phyloP scores from a whole-genome alignment of 2,888 invertebrate species.

The Microchrysa polita region DNA sequence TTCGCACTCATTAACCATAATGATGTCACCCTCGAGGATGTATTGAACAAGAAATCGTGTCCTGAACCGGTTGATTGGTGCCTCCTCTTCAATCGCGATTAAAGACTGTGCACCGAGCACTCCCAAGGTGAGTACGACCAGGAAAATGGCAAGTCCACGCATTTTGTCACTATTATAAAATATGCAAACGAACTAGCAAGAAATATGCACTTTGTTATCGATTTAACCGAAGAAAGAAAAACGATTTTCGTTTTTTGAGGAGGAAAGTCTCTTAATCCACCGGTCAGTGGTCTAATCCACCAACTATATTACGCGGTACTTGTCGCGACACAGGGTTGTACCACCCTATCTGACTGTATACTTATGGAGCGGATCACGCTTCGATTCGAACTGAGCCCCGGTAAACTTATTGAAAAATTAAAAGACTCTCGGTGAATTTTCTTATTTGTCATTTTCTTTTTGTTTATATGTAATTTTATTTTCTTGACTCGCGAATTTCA shows the following conservation, averaged over 20 bases:
- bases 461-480: conserved; percentile 42
- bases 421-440: conserved; percentile 41
- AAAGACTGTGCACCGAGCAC: conserved; percentile 10
- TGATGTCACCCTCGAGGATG: conserved; percentile 49
- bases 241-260: background rate
- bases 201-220: conserved; percentile 5
- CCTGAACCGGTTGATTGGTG: conserved; percentile 39
- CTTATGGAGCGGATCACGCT: conserved; percentile 29
- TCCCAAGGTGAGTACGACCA: conserved; percentile 15
- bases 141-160: background rate
- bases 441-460: conserved; percentile 38
- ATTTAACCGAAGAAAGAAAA: background rate
- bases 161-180: conserved; percentile 4
- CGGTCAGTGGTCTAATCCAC: conserved; percentile 6
- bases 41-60: conserved; percentile 48
- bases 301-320: conserved; percentile 27
- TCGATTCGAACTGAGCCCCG: conserved; percentile 38
- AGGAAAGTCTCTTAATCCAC: background rate
- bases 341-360: background rate
- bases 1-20: conserved; percentile 47
- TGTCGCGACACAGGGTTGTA: conserved; percentile 22
- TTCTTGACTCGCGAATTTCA: conserved; percentile 39
- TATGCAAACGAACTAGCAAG: too few relatives aligned
- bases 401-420: conserved; percentile 41
- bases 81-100: conserved; percentile 46